phyloP scores from a whole-genome alignment of 2,113 vertebrate species.

The Recurvirostra avosetta region DNA sequence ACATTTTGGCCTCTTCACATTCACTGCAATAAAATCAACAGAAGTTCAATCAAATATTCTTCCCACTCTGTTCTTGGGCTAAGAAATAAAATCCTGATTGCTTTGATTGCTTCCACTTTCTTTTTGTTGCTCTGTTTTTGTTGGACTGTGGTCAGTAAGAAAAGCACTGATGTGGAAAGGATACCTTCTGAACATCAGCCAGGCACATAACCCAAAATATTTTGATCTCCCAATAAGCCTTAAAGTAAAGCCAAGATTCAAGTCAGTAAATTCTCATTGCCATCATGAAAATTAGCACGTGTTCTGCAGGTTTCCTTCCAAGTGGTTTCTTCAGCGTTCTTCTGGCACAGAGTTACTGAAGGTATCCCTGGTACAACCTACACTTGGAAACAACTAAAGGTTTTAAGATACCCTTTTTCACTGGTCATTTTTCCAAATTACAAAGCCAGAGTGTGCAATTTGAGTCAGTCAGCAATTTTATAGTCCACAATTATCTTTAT shows the following conservation, averaged over 20 bases:
- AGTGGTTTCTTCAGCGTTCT: background rate
- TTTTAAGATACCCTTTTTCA: conserved; percentile 41
- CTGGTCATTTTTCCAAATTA: conserved; percentile 51
- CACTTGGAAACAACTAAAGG: background rate
- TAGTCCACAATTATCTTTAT: conserved; percentile 58
- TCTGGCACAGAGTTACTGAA: background rate
- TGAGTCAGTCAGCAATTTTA: conserved; percentile 61
- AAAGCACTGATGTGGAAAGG: background rate
- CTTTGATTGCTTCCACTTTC: background rate
- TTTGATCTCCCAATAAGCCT: background rate
- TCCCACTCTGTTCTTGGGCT: background rate
- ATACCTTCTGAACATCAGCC: background rate
- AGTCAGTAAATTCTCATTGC: background rate
- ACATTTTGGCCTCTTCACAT: background rate
- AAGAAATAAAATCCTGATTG: background rate
- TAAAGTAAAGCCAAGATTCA: conserved; percentile 7
- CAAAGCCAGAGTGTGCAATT: conserved; percentile 45
- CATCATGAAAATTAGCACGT: background rate
- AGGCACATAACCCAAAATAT: background rate
- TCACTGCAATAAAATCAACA: background rate
- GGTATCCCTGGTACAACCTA: background rate
- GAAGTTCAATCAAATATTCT: background rate
- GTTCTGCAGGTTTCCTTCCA: background rate
- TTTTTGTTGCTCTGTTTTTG: background rate
- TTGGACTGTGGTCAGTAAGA: background rate